These are phyloP conservation scores for Hapalemur alaotrensis DNA, from an alignment of 2,797 vertebrate genomes.

Conservation along the genomic window DNA sequence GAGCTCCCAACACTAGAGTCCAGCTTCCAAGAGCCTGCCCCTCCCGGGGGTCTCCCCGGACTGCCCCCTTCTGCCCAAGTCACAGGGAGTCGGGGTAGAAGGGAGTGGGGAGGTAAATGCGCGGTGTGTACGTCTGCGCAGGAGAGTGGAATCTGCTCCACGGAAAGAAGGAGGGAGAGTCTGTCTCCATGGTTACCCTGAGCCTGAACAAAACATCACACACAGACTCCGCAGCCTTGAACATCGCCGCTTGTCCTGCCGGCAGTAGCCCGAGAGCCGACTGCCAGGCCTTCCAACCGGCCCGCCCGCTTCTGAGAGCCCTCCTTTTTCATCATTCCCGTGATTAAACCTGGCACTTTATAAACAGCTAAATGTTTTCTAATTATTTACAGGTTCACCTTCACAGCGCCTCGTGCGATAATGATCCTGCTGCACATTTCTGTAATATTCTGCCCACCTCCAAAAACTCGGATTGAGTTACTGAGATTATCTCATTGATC, in stretches of 20 bases:
- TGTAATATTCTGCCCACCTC: neutral
- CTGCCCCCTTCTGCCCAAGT: neutral
- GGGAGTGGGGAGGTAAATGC: neutral
- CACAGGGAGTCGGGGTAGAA: neutral
- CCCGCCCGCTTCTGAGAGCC: neutral
- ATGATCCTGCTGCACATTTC: neutral
- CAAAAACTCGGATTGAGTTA: constrained; percentile 42
- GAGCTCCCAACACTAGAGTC: neutral
- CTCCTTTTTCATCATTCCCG: neutral
- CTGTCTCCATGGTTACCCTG: constrained; percentile 77
- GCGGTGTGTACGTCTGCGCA: neutral
- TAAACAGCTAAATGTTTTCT: constrained; percentile 27
- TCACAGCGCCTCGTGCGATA: neutral
- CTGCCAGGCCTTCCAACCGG: neutral
- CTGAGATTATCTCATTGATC: neutral
- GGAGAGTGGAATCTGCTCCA: constrained; percentile 21
- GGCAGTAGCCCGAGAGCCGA: neutral
- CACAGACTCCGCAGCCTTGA: constrained; percentile 50
- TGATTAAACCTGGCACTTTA: neutral
- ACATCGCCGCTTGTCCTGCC: neutral
- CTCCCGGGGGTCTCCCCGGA: neutral
- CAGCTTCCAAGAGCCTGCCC: neutral
- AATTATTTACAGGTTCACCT: constrained; percentile 54
- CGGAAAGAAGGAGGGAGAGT: neutral
- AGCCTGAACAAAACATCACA: constrained; percentile 69